Evolutionary conservation across 2,113 vertebrate species (phyloP), one percentile per base, ranked within the genome.

Genomic region (Capreolus pygargus): DNA sequence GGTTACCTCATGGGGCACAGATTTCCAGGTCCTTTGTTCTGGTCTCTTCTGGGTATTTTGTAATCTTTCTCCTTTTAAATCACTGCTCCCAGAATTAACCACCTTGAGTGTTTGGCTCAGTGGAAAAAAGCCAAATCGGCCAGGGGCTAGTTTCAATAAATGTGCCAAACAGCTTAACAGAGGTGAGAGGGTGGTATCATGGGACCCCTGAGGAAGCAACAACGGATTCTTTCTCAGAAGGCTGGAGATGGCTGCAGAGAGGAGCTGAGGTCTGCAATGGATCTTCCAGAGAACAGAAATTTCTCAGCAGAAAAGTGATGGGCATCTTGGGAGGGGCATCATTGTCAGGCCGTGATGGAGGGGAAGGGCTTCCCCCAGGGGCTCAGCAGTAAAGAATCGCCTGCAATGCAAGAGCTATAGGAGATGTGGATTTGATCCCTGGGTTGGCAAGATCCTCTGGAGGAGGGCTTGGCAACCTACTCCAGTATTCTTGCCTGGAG

Each of bases 1-100:
- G 10, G 61, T 28, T 47, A 15, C 47, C 78, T 89, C 86, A 1
- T 3, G 55, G 78, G 78, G 3, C 93, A 6, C 1, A 30, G 8
- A 11, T 30, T 57, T 83, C 79, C 74, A n/a, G 54, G 30, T 50
- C 30, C 30, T 39, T 58, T 47, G 36, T 5, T 64, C 27, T 85
- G 28, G 61, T 92, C 45, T 94, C 36, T 79, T 92, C 33, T 36
- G 50, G 52, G 7, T 28, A 23, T n/a, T 61, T 45, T 36, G 81
- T 70, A 39, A 28, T 61, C 82, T 86, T 55, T 55, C 47, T 95
- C 39, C 60, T 78, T 95, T 92, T 23, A 64, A 92, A 47, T 90
- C 88, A 85, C 2, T 47, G 45, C 52, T 89, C 21, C 52, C 43
- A 50, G 81, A 94, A 89, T 88, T 39, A 58, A 83, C 43, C 9